These are phyloP conservation scores for human DNA, from an alignment of 2,113 vertebrate species.

Conservation along the genomic window DNA sequence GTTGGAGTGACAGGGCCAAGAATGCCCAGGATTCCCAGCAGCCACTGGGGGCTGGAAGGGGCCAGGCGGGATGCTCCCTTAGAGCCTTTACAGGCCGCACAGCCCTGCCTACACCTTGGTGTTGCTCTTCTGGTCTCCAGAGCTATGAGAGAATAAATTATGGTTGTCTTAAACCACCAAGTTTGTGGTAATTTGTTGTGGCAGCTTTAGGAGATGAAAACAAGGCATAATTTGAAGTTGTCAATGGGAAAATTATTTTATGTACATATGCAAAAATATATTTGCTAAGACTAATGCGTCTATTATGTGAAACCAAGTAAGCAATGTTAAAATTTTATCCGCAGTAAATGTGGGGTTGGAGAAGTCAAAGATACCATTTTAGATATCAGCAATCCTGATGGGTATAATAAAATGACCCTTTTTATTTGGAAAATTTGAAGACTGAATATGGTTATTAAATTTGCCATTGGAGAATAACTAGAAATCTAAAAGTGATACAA, in stretches of 20 bases:
- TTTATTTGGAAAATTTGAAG: background rate
- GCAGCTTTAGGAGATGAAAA: background rate
- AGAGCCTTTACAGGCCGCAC: background rate
- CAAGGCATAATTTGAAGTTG: background rate
- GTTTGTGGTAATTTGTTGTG: background rate
- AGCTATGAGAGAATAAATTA: background rate
- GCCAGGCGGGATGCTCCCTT: background rate
- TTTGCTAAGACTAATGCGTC: background rate
- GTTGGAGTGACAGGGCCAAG: background rate
- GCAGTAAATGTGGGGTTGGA: background rate
- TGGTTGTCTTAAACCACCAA: background rate
- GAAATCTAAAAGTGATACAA: background rate
- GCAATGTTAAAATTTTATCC: background rate
- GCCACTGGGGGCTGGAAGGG: background rate
- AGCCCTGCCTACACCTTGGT: background rate
- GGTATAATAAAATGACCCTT: background rate
- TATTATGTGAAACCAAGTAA: background rate
- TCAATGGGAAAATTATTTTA: background rate
- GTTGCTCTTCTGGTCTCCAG: background rate
- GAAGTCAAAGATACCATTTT: background rate
- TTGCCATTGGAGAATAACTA: background rate
- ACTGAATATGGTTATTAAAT: background rate
- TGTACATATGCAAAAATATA: background rate
- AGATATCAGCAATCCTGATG: background rate
- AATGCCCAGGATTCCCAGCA: background rate